Evolutionary conservation across 2,113 vertebrate species (phyloP).

Genomic region (Odontesthes bonariensis): DNA sequence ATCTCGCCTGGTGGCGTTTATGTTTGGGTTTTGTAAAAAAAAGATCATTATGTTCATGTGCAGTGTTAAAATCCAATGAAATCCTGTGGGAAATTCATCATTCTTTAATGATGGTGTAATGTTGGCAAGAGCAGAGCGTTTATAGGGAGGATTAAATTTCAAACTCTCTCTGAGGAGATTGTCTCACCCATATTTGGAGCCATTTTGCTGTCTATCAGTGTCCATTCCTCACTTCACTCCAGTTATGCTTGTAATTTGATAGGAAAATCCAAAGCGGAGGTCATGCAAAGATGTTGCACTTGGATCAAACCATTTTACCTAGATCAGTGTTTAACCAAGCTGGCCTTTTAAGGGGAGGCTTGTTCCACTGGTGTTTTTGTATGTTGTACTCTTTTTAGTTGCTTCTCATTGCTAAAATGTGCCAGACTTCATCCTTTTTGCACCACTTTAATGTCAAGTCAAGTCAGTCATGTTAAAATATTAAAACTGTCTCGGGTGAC

Average conservation of each 20-base stretch:
- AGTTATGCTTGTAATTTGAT: slow-evolving; percentile 10
- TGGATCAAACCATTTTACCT: slow-evolving; percentile 8
- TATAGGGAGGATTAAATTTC: slow-evolving; percentile 28
- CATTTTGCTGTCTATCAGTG: slow-evolving; percentile 18
- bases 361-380: background rate
- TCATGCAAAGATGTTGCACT: slow-evolving; percentile 2
- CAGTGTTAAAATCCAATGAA: background rate
- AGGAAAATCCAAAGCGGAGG: slow-evolving; percentile 26
- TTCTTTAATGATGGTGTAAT: slow-evolving; percentile 65
- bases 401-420: background rate
- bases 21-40: slow-evolving; percentile 8
- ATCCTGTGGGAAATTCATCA: slow-evolving; percentile 26
- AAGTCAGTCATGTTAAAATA: too few relatives aligned
- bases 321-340: slow-evolving; percentile 8
- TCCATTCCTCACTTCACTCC: slow-evolving; percentile 20
- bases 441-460: background rate
- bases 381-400: background rate
- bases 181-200: slow-evolving; percentile 58
- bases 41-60: background rate
- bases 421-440: background rate
- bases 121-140: slow-evolving; percentile 44
- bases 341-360: background rate
- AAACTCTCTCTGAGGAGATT: slow-evolving; percentile 28
- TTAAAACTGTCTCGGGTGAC: background rate
- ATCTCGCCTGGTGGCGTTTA: background rate